Conservation (phyloP, 2,888 invertebrate genomes). For the Orthosia cruda region DNA sequence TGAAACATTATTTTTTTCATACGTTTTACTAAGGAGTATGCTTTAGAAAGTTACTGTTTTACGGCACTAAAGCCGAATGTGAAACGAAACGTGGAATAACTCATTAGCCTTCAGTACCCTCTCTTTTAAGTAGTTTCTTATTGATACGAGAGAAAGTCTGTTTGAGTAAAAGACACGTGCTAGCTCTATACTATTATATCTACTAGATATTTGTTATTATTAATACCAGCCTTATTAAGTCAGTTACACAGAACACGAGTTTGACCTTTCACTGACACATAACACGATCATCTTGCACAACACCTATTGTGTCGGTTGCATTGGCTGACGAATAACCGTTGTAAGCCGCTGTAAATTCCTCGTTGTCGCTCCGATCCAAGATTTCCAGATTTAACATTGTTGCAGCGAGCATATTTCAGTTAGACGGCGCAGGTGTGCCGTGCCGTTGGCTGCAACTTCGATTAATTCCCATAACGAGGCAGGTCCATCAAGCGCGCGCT, state of each 20-base stretch:
- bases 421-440: slow-evolving; percentile 88
- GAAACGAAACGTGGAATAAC: not conserved
- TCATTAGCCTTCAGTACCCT: not conserved
- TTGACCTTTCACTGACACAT: slow-evolving; percentile 59
- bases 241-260: slow-evolving; percentile 52
- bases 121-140: not conserved
- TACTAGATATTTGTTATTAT: slow-evolving; percentile 33
- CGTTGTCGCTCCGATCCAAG: slow-evolving; percentile 54
- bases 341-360: slow-evolving; percentile 38
- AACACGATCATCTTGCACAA: slow-evolving; percentile 47
- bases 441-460: slow-evolving; percentile 88
- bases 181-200: not conserved
- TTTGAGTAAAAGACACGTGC: not conserved
- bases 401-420: slow-evolving; percentile 85
- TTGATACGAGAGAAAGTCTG: slow-evolving; percentile 2
- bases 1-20: too few relatives aligned
- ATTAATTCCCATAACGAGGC: slow-evolving; percentile 92
- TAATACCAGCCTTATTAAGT: slow-evolving; percentile 41
- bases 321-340: slow-evolving; percentile 42
- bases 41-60: too few relatives aligned
- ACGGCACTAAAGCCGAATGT: too few relatives aligned
- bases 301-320: slow-evolving; percentile 50
- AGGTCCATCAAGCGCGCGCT: slow-evolving; percentile 90
- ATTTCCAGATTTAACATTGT: slow-evolving; percentile 70
- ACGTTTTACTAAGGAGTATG: too few relatives aligned